Conservation (phyloP, 2,797 vertebrate genomes). For the Chromis chromis region DNA sequence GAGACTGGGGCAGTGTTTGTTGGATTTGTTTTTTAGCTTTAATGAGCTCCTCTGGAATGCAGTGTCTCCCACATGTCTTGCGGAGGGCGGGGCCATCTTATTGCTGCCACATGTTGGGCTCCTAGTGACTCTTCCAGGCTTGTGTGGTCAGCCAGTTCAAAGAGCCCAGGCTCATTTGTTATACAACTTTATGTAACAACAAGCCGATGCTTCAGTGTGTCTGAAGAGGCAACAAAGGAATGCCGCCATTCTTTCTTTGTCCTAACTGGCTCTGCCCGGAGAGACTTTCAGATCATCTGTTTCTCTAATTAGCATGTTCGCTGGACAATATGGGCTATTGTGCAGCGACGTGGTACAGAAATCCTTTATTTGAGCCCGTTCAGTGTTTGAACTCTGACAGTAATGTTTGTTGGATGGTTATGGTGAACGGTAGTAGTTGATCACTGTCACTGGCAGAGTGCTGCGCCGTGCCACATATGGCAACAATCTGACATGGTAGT, state of each 20-base stretch:
- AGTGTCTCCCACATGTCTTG: conserved; percentile 87
- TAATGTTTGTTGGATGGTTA: conserved; percentile 75
- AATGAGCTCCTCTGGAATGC: conserved; percentile 86
- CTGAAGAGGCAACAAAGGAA: conserved; percentile 76
- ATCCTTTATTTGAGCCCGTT: conserved; percentile 59
- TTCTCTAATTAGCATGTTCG: conserved; percentile 75
- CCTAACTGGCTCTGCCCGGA: conserved; percentile 61
- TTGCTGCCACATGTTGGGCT: conserved; percentile 88
- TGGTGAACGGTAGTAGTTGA: conserved; percentile 79
- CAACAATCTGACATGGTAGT: conserved; percentile 87
- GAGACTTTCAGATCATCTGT: conserved; percentile 73
- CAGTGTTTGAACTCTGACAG: conserved; percentile 77
- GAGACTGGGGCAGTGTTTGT: conserved; percentile 77
- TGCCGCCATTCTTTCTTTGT: conserved; percentile 70
- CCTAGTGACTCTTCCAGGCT: conserved; percentile 83
- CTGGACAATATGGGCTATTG: conserved; percentile 58
- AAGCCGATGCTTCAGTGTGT: conserved; percentile 75
- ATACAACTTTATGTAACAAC: conserved; percentile 86
- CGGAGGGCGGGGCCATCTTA: conserved; percentile 82
- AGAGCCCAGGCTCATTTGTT: conserved; percentile 86
- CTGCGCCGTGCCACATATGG: conserved; percentile 87
- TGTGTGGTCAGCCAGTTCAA: conserved; percentile 89
- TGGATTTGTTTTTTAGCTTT: conserved; percentile 84
- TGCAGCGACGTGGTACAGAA: conserved; percentile 46
- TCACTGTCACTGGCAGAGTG: conserved; percentile 82